A percentile compares a stretch with the other conserved stretches of the same genome.
Evolutionary conservation across 2,888 invertebrate genomes (phyloP).

Genomic region (Meganola albula): DNA sequence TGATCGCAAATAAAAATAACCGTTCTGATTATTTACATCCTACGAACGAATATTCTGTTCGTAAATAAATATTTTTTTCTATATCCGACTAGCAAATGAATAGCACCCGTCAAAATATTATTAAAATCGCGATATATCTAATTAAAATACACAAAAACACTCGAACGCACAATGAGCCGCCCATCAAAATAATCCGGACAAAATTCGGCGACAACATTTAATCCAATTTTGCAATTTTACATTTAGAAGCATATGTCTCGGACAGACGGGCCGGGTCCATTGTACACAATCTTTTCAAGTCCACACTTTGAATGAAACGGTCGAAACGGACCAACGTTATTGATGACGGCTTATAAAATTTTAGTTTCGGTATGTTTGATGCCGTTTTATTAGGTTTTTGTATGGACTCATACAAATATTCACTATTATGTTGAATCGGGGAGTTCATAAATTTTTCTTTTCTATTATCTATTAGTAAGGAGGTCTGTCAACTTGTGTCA

Average conservation of each 20-base stretch:
- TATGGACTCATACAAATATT: conserved; percentile 35
- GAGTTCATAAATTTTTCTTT: conserved; percentile 36
- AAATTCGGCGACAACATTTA: conserved; percentile 52
- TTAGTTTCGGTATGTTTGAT: conserved; percentile 43
- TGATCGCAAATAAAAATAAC: too few species aligned
- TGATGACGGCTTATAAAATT: conserved; percentile 62
- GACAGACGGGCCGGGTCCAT: conserved; percentile 43
- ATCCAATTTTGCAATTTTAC: conserved; percentile 70
- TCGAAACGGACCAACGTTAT: conserved; percentile 49
- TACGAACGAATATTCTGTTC: too few species aligned
- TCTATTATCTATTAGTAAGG: conserved; percentile 22
- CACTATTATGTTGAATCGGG: conserved; percentile 28
- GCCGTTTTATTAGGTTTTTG: conserved; percentile 54
- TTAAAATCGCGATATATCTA: conserved; percentile 42
- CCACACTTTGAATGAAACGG: conserved; percentile 36
- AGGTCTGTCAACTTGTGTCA: conserved; percentile 29
- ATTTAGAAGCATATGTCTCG: conserved; percentile 57
- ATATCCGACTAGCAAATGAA: conserved; percentile 6
- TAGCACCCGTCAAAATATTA: conserved; percentile 50
- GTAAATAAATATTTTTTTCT: too few species aligned
- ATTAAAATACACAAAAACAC: conserved; percentile 47
- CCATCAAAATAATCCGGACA: conserved; percentile 54
- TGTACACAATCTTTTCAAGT: conserved; percentile 57
- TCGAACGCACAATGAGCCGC: conserved; percentile 39
- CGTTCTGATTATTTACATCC: too few species aligned